A percentile compares a stretch with the other conserved stretches of the same genome.
Conservation (phyloP, 2,888 invertebrate genomes). For the Campoletis raptor region DNA sequence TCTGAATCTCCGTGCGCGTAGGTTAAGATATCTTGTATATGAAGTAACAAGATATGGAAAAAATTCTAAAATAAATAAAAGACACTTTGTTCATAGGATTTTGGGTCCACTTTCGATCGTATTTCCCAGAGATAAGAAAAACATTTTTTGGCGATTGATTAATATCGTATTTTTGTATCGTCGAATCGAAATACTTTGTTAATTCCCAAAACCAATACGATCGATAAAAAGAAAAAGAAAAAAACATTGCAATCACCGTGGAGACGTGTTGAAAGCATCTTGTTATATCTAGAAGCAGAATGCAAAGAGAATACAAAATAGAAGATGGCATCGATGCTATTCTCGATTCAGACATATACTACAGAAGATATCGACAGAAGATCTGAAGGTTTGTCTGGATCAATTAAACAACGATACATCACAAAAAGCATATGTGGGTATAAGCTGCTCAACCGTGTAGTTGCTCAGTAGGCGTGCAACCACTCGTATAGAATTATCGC, state of each 20-base stretch:
- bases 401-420: slow-evolving; percentile 69
- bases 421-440: slow-evolving; percentile 47
- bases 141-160: not conserved
- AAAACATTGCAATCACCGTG: not conserved
- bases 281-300: slow-evolving; percentile 16
- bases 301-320: slow-evolving; percentile 13
- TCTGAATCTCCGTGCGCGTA: slow-evolving; percentile 1
- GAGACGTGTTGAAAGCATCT: not conserved
- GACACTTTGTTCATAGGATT: not conserved
- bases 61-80: not conserved
- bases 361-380: slow-evolving; percentile 50
- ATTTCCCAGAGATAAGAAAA: not conserved
- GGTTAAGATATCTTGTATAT: slow-evolving; percentile 7
- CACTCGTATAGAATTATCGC: slow-evolving; percentile 58
- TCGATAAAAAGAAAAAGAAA: not conserved
- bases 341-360: slow-evolving; percentile 58
- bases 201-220: not conserved
- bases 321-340: slow-evolving; percentile 25
- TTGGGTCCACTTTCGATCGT: not conserved
- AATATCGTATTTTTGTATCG: not conserved
- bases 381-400: slow-evolving; percentile 59
- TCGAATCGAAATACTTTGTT: not conserved
- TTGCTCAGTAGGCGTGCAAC: slow-evolving; percentile 49
- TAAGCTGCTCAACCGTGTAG: slow-evolving; percentile 21
- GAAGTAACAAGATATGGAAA: not conserved